phyloP scores from a whole-genome alignment of 2,113 vertebrate genomes.

The Pyrgilauda ruficollis region DNA sequence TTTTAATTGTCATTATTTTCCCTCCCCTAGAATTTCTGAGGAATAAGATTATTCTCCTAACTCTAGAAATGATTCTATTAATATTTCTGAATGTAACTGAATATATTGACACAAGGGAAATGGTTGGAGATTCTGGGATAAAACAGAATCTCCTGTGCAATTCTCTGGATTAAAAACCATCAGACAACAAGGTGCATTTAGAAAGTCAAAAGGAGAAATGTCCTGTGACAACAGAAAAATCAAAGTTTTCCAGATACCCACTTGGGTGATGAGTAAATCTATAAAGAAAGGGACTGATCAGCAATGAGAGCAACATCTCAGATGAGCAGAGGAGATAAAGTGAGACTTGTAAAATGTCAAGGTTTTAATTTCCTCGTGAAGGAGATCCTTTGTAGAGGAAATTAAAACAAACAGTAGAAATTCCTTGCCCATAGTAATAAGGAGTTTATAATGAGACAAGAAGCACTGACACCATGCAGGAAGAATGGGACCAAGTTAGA shows the following conservation, averaged over 20 bases:
- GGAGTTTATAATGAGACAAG: background rate
- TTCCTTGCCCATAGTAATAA: constrained; percentile 15
- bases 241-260: background rate
- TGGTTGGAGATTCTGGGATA: background rate
- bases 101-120: constrained; percentile 35
- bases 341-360: constrained; percentile 34
- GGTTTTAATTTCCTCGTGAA: constrained; percentile 31
- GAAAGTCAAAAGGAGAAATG: constrained; percentile 47
- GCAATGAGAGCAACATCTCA: constrained; percentile 24
- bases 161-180: constrained; percentile 30
- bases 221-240: constrained; percentile 36
- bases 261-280: constrained; percentile 2
- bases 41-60: constrained; percentile 41
- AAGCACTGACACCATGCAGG: background rate
- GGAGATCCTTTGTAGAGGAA: constrained; percentile 47
- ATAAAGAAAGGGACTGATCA: constrained; percentile 13
- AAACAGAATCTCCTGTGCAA: background rate
- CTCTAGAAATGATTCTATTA: constrained; percentile 45
- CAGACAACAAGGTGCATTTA: background rate
- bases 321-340: constrained; percentile 47
- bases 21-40: background rate
- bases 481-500: background rate
- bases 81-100: constrained; percentile 25
- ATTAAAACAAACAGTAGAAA: constrained; percentile 61
- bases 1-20: background rate